Evolutionary conservation across 2,888 invertebrate genomes (phyloP), one percentile per base, ranked within the genome.

Genomic region (Lithophane leautieri): DNA sequence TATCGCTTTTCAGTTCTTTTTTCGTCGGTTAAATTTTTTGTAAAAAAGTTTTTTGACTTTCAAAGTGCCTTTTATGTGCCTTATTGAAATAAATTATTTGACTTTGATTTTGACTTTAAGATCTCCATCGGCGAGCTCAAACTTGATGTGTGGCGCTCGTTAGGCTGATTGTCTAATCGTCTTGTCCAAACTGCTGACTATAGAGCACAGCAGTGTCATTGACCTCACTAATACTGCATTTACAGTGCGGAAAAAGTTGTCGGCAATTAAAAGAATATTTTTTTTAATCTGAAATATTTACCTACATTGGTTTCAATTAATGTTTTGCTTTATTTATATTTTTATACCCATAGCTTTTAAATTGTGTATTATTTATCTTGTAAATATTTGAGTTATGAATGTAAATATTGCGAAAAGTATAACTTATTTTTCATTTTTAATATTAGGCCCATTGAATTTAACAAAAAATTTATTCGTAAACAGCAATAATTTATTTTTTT

Each of bases 141-240:
- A 56, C 74, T 76, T 69, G 63, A 76, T 72, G 58, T 73, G 70
- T 76, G 81, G 60, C 62, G 70, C 78, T 88, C 82, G 82, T 88
- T 87, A 84, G 79, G 62, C 58, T 75, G 71, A 77, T 86, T 86
- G 82, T 75, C 68, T 88, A 82, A 84, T 83, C 78, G 79, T 73
- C 73, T 70, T 58, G 71, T 76, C 71, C 73, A 75, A 74, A 69
- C 52, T 69, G 47, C 66, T 67, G 25, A 40, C 60, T 69, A 28
- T 60, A 63, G 42, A 70, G 63, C 25, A 42, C 54, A 67, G 56
- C 42, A 66, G 56, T 60, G 79, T 74, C 80, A 81, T 73, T 82
- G 74, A 79, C 72, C 62, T 74, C 56, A 40, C 72, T 78, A 68
- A 81, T 67, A 73, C 66, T 65, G 44, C 70, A 74, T 78, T 76